Evolutionary conservation across 2,888 invertebrate genomes (phyloP).

Genomic region (Papilio elwesi): DNA sequence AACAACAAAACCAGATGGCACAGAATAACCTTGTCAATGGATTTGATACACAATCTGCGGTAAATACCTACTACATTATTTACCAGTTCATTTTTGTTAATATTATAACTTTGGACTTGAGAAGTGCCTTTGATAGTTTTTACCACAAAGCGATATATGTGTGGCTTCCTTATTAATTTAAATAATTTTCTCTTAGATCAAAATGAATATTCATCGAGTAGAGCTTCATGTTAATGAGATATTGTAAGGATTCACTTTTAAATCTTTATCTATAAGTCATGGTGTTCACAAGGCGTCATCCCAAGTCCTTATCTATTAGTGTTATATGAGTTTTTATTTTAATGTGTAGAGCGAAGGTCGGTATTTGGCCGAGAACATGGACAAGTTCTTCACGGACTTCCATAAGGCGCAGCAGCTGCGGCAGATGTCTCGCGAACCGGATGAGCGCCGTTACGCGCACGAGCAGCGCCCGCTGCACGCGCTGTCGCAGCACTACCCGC

Average conservation of each 20-base stretch:
- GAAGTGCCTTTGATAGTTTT: neutral
- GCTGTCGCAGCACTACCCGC: conserved; percentile 55
- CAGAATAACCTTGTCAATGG: conserved; percentile 68
- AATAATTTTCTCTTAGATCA: neutral
- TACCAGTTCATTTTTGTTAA: neutral
- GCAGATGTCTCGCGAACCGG: conserved; percentile 63
- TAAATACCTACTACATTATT: conserved; percentile 52
- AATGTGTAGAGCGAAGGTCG: conserved; percentile 68
- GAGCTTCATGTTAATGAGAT: no score
- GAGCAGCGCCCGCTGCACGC: conserved; percentile 49
- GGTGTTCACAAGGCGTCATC: no score
- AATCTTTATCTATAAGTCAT: no score
- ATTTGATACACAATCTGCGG: conserved; percentile 69
- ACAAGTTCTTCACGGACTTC: conserved; percentile 89
- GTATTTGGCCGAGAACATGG: conserved; percentile 82
- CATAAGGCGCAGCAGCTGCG: conserved; percentile 85
- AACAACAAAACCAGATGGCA: conserved; percentile 58
- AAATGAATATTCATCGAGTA: no score
- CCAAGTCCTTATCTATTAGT: no score
- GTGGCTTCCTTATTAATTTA: neutral
- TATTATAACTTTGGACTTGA: neutral
- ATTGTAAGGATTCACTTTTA: no score
- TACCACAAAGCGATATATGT: neutral
- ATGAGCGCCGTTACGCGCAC: conserved; percentile 57
- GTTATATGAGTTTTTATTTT: no score